Evolutionary conservation across 2,888 invertebrate genomes (phyloP), one percentile per base, ranked within the genome.

Genomic region (Platycheirus albimanus): DNA sequence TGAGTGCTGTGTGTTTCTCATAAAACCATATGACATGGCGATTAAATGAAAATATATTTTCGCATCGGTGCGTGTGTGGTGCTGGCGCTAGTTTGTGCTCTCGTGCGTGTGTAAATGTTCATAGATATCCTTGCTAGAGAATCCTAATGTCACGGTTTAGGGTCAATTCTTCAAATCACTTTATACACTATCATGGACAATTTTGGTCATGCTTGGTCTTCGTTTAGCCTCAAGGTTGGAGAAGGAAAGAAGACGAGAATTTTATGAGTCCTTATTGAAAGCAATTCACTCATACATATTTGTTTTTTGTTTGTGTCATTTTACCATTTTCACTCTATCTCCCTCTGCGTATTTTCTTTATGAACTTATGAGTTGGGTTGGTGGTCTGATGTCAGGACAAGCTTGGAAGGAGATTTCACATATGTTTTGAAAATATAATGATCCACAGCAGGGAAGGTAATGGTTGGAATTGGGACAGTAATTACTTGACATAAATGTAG

Each of bases 21-120:
- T 77, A 81, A 76, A 81, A 61, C 67, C 49, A 81, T 77, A 77
- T 81, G 71, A 77, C 77, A 72, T 72, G 81, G 5, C 81, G 81
- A 81, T 81, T 76, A 72, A 67, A 76, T 76, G 61, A 67, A 54
- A 47, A 66, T 66, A 80, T 64, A 63, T 69, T 75, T 45, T 47
- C 54, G 54, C 38, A 47, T 47, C 15, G 45, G 51, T 61, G 45
- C 49, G 54, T 51, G 69, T 36, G 66, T 13, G 52, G 15, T 24
- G 19, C 45, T 28, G 19, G n/a, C 30, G n/a, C 30, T 58, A n/a
- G 41, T 30, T 33, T 33, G 1, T 7, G 8, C 5, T 33, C 6
- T 45, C 61, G 38, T 74, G 61, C 17, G 38, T 49, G 63, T 61
- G 54, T 24, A 38, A 30, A 61, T 56, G 30, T 15, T 61, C 30